Evolutionary conservation across 1,140 invertebrate species (phyloP), one percentile per base, ranked within the genome.

Genomic region (Apolygus lucorum): DNA sequence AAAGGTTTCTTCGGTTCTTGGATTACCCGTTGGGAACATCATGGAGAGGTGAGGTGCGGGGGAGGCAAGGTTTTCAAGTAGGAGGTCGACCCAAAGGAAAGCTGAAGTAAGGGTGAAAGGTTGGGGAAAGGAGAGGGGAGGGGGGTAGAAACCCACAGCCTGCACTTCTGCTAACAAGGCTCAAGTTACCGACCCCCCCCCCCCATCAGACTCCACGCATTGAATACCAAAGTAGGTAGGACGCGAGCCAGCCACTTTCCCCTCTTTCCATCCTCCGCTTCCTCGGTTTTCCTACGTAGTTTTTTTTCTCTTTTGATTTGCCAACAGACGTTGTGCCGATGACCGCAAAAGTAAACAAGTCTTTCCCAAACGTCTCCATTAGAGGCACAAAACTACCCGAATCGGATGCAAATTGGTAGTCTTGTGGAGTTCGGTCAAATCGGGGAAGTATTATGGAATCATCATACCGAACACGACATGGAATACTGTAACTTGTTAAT

Each of bases 1-100:
- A 59, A 59, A 59, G 54, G 54, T 59, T 59, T 59, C 54, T 49
- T 59, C 54, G 54, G 54, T 59, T 59, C 54, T 59, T 59, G 22
- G 54, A 59, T 59, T 59, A 59, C 54, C 54, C 22, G 8, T 24
- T 4, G 2, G 54, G 17, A 49, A 49, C 8, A n/a, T n/a, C 17
- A 42, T 17, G 34, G 34, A 42, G 4, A 42, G 34, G 34, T 42
- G n/a, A n/a, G n/a, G n/a, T 42, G 34, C 34, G 54, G 11, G 22
- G 54, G 22, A 59, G 22, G 54, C 34, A 49, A 24, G 54, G 11
- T 59, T 59, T 49, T 49, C 8, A 49, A 17, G 8, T 8, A 22
- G 54, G 22, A 59, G 54, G 54, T 17, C 54, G 54, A 59, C 54
- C n/a, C n/a, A 17, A 21, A 17, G 54, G 22, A 59, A 59, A 59